A percentile compares a stretch with the other conserved stretches of the same genome.
Evolutionary conservation across 1,140 invertebrate species (phyloP).

Genomic region (Eufriesea mexicana): DNA sequence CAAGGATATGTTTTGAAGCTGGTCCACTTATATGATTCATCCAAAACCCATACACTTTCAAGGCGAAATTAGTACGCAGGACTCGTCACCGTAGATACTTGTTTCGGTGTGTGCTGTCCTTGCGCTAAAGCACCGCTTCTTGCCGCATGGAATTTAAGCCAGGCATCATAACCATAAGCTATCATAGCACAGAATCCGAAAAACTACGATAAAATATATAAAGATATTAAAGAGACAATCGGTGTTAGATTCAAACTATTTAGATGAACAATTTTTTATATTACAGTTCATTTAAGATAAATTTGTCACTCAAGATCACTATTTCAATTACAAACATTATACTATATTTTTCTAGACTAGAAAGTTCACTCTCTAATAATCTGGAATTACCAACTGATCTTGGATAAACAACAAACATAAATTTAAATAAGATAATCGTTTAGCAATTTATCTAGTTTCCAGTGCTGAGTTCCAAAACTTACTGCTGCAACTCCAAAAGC

Average conservation of each 20-base stretch:
- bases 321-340: too few species aligned
- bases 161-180: constrained; percentile 90
- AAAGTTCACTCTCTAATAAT: not conserved
- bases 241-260: not conserved
- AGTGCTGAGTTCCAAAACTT: constrained; percentile 74
- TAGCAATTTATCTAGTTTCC: not conserved
- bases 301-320: not conserved
- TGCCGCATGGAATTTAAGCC: constrained; percentile 87
- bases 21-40: constrained; percentile 19
- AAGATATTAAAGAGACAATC: constrained; percentile 20
- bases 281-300: not conserved
- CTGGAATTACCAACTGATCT: not conserved
- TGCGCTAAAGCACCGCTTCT: constrained; percentile 88
- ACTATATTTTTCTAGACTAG: too few species aligned
- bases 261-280: not conserved
- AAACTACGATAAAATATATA: constrained; percentile 84
- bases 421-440: not conserved
- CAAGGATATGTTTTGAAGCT: constrained; percentile 39
- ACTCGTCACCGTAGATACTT: constrained; percentile 84
- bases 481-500: constrained; percentile 86
- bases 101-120: constrained; percentile 86
- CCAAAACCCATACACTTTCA: not conserved
- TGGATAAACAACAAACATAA: not conserved
- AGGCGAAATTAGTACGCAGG: constrained; percentile 78
- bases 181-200: constrained; percentile 91